Percentiles rank a stretch among this genome's conserved stretches.
phyloP scores from a whole-genome alignment of 1,140 invertebrate genomes.

The Pogonus chalceus region DNA sequence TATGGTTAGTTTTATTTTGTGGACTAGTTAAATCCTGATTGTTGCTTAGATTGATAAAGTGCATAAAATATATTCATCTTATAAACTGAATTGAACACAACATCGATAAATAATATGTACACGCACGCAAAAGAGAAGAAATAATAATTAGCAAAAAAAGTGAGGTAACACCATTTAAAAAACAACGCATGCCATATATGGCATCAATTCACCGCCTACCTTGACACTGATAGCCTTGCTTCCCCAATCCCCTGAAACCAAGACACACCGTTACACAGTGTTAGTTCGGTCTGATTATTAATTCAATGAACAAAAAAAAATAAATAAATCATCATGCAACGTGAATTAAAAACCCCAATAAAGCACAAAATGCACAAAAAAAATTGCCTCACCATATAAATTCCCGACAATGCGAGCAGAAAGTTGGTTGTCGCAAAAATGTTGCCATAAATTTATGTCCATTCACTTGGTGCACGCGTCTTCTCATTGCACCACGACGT shows the following conservation, averaged over 20 bases:
- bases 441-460: conserved; percentile 99
- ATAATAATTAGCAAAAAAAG: conserved; percentile 11
- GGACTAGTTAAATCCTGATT: too few species aligned
- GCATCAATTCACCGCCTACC: conserved; percentile 49
- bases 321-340: conserved; percentile 7
- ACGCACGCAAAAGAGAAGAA: conserved; percentile 20
- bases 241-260: conserved; percentile 88
- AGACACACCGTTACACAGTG: conserved; percentile 41
- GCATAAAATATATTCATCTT: too few species aligned
- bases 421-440: conserved; percentile 95
- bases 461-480: conserved; percentile 91
- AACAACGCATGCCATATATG: conserved; percentile 14
- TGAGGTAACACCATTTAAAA: conserved; percentile 6
- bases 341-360: neutral
- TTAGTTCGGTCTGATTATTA: conserved; percentile 17
- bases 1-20: too few species aligned
- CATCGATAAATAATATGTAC: neutral
- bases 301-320: conserved; percentile 11
- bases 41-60: too few species aligned
- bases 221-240: conserved; percentile 99
- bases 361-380: neutral
- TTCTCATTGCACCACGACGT: conserved; percentile 85
- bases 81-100: neutral
- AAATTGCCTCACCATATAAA: conserved; percentile 86
- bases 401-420: conserved; percentile 95